These are phyloP conservation scores for Yponomeuta plumbellus DNA, from an alignment of 2,888 invertebrate species.

Conservation along the genomic window DNA sequence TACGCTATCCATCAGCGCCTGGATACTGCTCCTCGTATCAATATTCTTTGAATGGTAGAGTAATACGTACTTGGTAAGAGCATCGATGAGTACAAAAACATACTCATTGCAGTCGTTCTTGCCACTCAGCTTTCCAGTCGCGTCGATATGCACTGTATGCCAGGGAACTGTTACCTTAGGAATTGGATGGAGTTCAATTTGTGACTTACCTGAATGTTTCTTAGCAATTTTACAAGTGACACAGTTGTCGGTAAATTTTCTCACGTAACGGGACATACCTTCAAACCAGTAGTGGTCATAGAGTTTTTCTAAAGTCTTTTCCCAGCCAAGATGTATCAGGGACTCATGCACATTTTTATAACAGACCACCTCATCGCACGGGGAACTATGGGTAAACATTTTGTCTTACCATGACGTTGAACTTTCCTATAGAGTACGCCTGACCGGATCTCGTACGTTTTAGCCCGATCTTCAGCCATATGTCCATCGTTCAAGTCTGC, in stretches of 20 bases:
- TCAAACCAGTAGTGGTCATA: slow-evolving; percentile 28
- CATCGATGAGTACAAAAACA: not conserved
- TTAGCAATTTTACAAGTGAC: no score
- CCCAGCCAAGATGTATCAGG: slow-evolving; percentile 21
- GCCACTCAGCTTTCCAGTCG: slow-evolving; percentile 26
- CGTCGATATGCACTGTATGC: slow-evolving; percentile 26
- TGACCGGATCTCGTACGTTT: slow-evolving; percentile 16
- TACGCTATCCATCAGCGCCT: not conserved
- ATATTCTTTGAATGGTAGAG: no score
- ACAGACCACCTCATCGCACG: slow-evolving; percentile 21
- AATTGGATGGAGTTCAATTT: no score
- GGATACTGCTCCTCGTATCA: not conserved
- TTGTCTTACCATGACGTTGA: no score
- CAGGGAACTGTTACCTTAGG: slow-evolving; percentile 26
- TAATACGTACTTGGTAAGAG: no score
- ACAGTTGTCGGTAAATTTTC: no score
- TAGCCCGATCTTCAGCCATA: not conserved
- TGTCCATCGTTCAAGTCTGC: not conserved
- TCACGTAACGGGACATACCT: no score
- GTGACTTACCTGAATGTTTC: no score
- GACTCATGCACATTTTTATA: slow-evolving; percentile 21
- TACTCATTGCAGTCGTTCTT: slow-evolving; percentile 13
- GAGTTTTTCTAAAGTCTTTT: slow-evolving; percentile 19
- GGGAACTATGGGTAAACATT: no score
- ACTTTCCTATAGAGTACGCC: slow-evolving; percentile 18